Base-by-base conservation (phyloP, 2,888 invertebrate species). In the Mesorhabditis belari region DNA sequence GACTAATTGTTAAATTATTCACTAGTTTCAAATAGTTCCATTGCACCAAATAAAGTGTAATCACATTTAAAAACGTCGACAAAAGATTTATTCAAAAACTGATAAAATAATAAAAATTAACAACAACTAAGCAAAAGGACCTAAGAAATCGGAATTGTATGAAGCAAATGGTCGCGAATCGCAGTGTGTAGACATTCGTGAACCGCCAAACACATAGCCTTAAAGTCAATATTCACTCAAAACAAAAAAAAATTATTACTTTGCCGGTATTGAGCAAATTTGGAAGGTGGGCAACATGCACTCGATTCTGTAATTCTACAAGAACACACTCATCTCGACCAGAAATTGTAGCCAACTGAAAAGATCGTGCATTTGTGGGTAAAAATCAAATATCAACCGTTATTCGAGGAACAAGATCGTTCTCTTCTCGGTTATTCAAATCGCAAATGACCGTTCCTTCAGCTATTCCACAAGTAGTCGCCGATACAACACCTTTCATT, bases 401-500 rank as follows among this genome's bases (percentile, higher is more conserved):
- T 21, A 84, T 70, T 62, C 82, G 79, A 0, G 83, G 81, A 5
- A 79, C 71, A 26, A 66, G 58, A 50, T 71, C 71, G 25, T 61
- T 70, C 57, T 73, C 74, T 82, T 95, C 95, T 54, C 90, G 85
- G 81, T 91, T 88, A 57, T 90, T 92, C 3, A 94, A 88, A 82
- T 98, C 96, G 0, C 92, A 86, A 67, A 98, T 84, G 0, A 90
- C 88, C 35, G 87, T 86, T 12, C 69, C 73, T 19, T 73, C 70
- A 21, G 71, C 66, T 17, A 59, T 87, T 44, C 92, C 91, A 0
- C 93, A 90, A 0, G 92, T 89, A 80, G 93, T 91, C 0, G 93
- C 91, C 76, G 90, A 88, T 0, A 92, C 90, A 80, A 91, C 91
- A 80, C 96, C 95, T 77, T 89, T 89, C 58, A 98, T 85, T 0